Conservation (phyloP, 2,888 invertebrate genomes). For the Polydesmus complanatus region DNA sequence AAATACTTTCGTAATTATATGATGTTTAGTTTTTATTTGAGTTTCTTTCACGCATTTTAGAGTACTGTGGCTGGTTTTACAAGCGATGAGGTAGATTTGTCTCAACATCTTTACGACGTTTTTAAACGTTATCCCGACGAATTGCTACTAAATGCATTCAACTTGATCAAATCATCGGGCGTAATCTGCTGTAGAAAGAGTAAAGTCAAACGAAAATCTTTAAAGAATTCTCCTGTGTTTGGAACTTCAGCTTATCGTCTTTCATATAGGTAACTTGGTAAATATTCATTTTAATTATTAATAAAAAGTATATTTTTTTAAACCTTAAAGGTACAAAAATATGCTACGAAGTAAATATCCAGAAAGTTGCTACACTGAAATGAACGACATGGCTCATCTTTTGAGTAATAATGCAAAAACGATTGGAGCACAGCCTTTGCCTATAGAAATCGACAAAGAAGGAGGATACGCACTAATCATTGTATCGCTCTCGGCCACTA, state of each 20-base stretch:
- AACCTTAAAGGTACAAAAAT: constrained; percentile 11
- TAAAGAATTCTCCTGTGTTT: neutral
- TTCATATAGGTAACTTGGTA: too few species aligned
- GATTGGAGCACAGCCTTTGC: neutral
- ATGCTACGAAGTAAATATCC: neutral
- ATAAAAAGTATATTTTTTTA: too few species aligned
- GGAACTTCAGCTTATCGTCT: neutral
- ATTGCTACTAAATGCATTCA: neutral
- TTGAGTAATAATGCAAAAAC: neutral
- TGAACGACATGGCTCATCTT: neutral
- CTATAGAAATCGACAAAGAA: neutral
- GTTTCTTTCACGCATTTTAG: neutral
- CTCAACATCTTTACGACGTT: neutral
- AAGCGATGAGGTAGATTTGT: neutral
- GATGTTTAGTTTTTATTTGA: neutral
- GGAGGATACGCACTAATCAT: neutral
- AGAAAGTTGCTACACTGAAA: neutral
- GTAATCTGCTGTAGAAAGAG: neutral
- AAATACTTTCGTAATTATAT: neutral
- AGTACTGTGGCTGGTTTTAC: neutral
- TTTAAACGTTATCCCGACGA: neutral
- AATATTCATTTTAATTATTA: too few species aligned
- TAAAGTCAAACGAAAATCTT: neutral
- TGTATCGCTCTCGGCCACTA: neutral
- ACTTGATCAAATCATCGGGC: neutral